These are phyloP conservation scores for Poeciliopsis retropinna DNA, from an alignment of 2,113 vertebrate genomes.

Conservation along the genomic window DNA sequence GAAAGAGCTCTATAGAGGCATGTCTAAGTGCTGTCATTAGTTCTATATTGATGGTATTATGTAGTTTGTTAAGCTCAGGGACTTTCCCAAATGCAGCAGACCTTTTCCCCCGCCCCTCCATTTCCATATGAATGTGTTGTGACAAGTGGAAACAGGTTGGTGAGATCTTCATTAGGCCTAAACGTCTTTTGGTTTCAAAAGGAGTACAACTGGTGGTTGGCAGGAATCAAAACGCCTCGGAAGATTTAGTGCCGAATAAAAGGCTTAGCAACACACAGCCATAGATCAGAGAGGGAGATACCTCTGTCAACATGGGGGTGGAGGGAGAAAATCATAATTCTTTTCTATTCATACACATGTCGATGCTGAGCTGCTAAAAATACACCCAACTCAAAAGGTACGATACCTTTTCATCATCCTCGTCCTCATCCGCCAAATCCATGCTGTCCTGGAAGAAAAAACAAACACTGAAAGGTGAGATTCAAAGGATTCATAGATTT, in stretches of 20 bases:
- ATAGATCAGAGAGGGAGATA: constrained; percentile 40
- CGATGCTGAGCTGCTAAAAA: constrained; percentile 16
- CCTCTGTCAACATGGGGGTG: constrained; percentile 47
- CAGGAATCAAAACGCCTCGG: constrained; percentile 51
- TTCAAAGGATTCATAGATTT: neutral
- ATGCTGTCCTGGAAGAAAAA: constrained; percentile 84
- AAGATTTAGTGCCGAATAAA: constrained; percentile 49
- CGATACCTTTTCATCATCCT: constrained; percentile 92
- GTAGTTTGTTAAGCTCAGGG: constrained; percentile 63
- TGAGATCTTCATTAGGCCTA: constrained; percentile 69
- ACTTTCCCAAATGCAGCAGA: constrained; percentile 61
- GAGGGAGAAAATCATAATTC: constrained; percentile 9
- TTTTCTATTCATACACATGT: constrained; percentile 24
- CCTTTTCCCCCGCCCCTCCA: constrained; percentile 45
- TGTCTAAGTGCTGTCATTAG: constrained; percentile 64
- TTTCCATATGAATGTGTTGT: constrained; percentile 69
- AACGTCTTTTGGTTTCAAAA: constrained; percentile 44
- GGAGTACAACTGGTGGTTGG: constrained; percentile 34
- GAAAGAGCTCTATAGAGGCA: constrained; percentile 44
- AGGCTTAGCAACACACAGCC: constrained; percentile 39
- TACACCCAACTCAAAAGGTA: neutral
- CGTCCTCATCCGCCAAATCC: constrained; percentile 88
- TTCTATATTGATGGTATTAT: constrained; percentile 68
- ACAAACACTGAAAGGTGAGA: neutral
- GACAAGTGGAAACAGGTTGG: constrained; percentile 61